These are phyloP conservation scores for Cybosia mesomella DNA, from an alignment of 2,888 invertebrate species.

Conservation along the genomic window DNA sequence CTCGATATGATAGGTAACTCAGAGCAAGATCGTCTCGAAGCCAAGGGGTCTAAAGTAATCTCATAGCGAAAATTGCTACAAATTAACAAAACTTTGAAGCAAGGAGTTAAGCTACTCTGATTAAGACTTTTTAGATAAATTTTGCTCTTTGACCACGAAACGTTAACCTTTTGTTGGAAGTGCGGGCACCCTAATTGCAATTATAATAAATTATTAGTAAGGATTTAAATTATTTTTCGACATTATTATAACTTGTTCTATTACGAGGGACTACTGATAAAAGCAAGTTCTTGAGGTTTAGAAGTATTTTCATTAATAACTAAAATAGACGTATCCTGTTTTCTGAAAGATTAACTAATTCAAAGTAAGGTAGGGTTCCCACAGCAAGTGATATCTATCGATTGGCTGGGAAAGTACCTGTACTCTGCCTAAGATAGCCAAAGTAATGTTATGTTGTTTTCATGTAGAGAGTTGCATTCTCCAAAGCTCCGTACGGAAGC, in stretches of 20 bases:
- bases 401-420: too few relatives aligned
- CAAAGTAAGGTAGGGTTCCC: too few relatives aligned
- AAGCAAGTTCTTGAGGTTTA: too few relatives aligned
- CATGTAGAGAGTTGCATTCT: too few relatives aligned
- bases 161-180: conserved; percentile 49
- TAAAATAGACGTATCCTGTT: too few relatives aligned
- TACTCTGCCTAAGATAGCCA: too few relatives aligned
- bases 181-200: conserved; percentile 62
- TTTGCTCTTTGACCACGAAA: conserved; percentile 47
- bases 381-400: too few relatives aligned
- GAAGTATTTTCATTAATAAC: too few relatives aligned
- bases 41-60: conserved; percentile 31
- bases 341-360: too few relatives aligned
- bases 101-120: conserved; percentile 43
- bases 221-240: conserved; percentile 34
- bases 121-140: conserved; percentile 53
- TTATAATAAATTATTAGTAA: conserved; percentile 69
- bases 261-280: too few relatives aligned
- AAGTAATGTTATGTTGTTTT: too few relatives aligned
- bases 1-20: not conserved
- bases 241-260: not conserved
- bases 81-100: conserved; percentile 58
- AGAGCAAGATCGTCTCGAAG: conserved; percentile 27
- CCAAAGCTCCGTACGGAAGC: too few relatives aligned
- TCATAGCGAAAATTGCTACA: conserved; percentile 45